A percentile compares a stretch with the other conserved stretches of the same genome.
phyloP scores from a whole-genome alignment of 2,113 vertebrate genomes.

The Anas platyrhynchos region DNA sequence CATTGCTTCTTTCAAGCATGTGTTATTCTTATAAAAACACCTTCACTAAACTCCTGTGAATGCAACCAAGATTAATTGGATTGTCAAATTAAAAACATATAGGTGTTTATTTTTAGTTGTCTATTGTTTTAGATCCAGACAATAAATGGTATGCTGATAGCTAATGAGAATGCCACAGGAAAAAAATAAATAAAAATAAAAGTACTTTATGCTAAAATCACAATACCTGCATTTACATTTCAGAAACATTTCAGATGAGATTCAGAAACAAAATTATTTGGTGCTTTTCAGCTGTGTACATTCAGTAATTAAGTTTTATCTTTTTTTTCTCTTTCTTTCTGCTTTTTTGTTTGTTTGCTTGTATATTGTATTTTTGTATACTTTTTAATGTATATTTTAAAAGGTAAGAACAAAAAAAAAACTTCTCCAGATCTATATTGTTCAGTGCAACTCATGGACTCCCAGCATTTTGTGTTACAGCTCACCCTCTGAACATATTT shows the following conservation, averaged over 20 bases:
- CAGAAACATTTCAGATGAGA: background rate
- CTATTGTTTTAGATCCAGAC: background rate
- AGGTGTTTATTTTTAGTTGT: background rate
- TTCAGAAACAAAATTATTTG: background rate
- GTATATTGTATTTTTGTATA: too few species aligned
- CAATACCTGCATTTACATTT: background rate
- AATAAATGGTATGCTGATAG: background rate
- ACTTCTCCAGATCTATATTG: background rate
- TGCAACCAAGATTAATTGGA: background rate
- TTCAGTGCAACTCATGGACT: background rate
- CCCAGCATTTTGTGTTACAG: background rate
- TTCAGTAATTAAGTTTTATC: background rate
- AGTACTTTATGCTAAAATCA: background rate
- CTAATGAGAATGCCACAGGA: background rate
- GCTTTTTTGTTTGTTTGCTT: too few species aligned
- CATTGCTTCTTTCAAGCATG: background rate
- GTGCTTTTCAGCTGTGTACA: background rate
- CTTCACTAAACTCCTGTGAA: background rate
- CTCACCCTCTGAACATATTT: background rate
- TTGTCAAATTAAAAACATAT: background rate
- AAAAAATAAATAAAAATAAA: background rate
- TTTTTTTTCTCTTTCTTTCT: background rate
- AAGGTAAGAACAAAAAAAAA: background rate
- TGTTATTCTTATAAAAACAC: background rate
- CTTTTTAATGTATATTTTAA: background rate